Base-by-base conservation (phyloP, 92 coral and sea anemone genomes). In the Palythoa grandis region DNA sequence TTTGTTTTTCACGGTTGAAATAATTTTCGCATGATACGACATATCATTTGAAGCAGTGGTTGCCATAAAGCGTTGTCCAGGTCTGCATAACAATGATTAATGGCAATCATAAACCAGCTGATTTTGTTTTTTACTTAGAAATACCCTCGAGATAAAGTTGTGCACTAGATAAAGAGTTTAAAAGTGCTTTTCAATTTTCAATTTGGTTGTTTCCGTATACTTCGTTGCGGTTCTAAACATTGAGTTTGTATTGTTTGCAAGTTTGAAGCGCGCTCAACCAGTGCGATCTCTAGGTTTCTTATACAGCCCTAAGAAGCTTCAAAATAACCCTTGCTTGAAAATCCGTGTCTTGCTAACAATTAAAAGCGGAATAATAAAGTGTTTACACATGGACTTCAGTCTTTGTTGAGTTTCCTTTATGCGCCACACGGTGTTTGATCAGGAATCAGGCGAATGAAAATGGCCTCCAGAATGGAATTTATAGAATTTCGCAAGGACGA, bases 351-450 rank as follows among this genome's bases (percentile, higher is more conserved):
- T 80, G 48, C 29, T 40, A 15, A 58, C 43, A 47, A 3, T n/a
- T 43, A 43, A 80, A 19, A 47, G 20, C 17, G 13, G 47, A 11
- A 80, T 80, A 66, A 67, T 47, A 39, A 52, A 15, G n/a, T 80
- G 66, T 80, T 80, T 80, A 69, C 85, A 24, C 74, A 80, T n/a
- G 74, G 43, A 19, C 85, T 80, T 80, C 85, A 80, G 58, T 65
- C 56, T 80, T 67, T 80, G 74, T 80, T 52, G 47, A 43, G 63
- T 54, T 47, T 53, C 70, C 9, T 80, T 50, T 52, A 13, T 80
- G 85, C 85, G 85, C 66, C 85, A 67, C 40, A 80, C 74, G 13
- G 66, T 80, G 85, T 80, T 80, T 80, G 85, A 66, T 80, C 57
- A 65, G 47, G 85, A 66, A 43, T 80, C 58, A 47, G 61, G 56